Percentiles rank a stretch among this genome's conserved stretches.
Conservation (phyloP, 2,113 vertebrate species). For the Oryzias celebensis region DNA sequence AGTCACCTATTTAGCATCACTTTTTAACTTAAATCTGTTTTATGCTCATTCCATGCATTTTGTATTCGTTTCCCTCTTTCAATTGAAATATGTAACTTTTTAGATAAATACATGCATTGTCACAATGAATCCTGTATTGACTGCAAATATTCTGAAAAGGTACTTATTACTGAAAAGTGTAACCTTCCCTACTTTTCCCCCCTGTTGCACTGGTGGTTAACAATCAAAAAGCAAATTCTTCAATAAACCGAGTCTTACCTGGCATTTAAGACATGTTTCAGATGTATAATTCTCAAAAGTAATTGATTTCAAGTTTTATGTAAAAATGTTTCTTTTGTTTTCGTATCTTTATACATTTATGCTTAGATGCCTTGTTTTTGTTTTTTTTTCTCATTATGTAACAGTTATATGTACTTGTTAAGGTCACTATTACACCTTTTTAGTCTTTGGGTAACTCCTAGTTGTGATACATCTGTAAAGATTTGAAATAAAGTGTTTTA, state of each 20-base stretch:
- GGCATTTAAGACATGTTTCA: constrained; percentile 49
- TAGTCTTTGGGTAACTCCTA: constrained; percentile 73
- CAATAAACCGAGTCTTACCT: constrained; percentile 39
- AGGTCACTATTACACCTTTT: constrained; percentile 66
- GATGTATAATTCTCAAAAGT: constrained; percentile 64
- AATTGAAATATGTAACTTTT: constrained; percentile 39
- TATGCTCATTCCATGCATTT: constrained; percentile 46
- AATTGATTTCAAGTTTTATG: constrained; percentile 45
- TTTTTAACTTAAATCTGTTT: constrained; percentile 50
- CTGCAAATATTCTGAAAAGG: constrained; percentile 61
- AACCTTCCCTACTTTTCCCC: constrained; percentile 41
- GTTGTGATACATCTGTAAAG: constrained; percentile 78
- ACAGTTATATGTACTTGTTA: constrained; percentile 70
- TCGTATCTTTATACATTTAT: constrained; percentile 59
- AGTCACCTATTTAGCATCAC: constrained; percentile 50
- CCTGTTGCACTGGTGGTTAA: constrained; percentile 62
- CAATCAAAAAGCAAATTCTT: constrained; percentile 40
- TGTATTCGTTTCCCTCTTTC: constrained; percentile 36
- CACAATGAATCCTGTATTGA: constrained; percentile 28
- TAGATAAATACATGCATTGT: constrained; percentile 34
- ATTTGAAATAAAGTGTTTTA: constrained; percentile 80
- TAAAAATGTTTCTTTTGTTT: constrained; percentile 46
- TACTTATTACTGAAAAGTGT: constrained; percentile 64
- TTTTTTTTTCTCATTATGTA: constrained; percentile 69
- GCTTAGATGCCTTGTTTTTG: constrained; percentile 44